Conservation (phyloP, 2,888 invertebrate genomes). For the Erebia palarica region DNA sequence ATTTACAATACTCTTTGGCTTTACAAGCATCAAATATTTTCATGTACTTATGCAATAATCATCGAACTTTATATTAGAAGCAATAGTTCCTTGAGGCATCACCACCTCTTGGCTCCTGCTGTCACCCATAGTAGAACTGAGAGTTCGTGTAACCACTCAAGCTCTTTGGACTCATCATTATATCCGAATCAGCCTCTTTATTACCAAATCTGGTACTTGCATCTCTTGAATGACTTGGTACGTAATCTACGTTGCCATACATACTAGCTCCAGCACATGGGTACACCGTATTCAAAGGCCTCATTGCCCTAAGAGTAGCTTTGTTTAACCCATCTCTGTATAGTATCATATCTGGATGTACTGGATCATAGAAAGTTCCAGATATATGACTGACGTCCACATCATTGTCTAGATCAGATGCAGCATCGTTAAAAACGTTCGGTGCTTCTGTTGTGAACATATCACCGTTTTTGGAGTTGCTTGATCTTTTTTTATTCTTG, state of each 20-base stretch:
- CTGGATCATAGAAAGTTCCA: constrained; percentile 73
- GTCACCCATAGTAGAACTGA: constrained; percentile 74
- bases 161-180: constrained; percentile 71
- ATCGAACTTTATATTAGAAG: constrained; percentile 49
- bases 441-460: constrained; percentile 76
- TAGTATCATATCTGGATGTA: constrained; percentile 76
- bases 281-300: constrained; percentile 72
- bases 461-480: constrained; percentile 67
- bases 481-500: constrained; percentile 51
- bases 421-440: constrained; percentile 70
- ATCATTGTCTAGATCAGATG: constrained; percentile 74
- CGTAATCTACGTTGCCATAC: constrained; percentile 72
- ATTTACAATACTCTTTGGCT: constrained; percentile 8
- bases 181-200: constrained; percentile 57
- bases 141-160: constrained; percentile 67
- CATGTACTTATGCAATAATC: background rate
- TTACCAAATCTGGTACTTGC: constrained; percentile 52
- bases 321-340: constrained; percentile 69
- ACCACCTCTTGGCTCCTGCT: constrained; percentile 53
- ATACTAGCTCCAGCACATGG: constrained; percentile 69
- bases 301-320: constrained; percentile 72
- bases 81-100: constrained; percentile 60
- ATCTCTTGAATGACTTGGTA: constrained; percentile 59
- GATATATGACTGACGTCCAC: constrained; percentile 74
- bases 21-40: background rate